Conservation (phyloP, 2,888 invertebrate genomes). For the Serrognathus titanus region DNA sequence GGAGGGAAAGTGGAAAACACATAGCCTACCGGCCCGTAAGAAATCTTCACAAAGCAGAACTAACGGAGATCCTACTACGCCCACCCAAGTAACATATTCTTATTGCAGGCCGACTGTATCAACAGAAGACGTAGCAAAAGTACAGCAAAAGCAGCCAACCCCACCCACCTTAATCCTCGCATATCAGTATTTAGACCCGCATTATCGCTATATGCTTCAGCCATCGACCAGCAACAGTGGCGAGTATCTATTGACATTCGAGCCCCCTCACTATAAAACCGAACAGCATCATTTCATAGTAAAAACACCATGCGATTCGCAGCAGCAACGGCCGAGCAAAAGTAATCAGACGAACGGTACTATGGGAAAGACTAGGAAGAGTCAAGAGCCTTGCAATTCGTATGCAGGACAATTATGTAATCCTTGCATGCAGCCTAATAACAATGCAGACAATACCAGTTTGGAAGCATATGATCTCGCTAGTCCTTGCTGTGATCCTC, state of each 20-base stretch:
- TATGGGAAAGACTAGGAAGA: conserved; percentile 35
- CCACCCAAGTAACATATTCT: conserved; percentile 49
- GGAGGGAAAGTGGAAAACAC: conserved; percentile 86
- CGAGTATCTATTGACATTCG: conserved; percentile 69
- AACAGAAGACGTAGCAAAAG: conserved; percentile 74
- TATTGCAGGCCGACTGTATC: conserved; percentile 78
- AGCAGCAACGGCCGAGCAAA: conserved; percentile 40
- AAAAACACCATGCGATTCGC: conserved; percentile 53
- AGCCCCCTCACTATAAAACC: conserved; percentile 60
- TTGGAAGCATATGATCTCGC: conserved; percentile 83
- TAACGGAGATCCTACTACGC: conserved; percentile 53
- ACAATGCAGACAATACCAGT: conserved; percentile 69
- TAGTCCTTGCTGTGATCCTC: conserved; percentile 82
- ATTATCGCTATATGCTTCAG: conserved; percentile 68
- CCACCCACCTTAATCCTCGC: conserved; percentile 45
- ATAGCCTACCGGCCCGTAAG: conserved; percentile 81
- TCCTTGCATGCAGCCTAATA: conserved; percentile 64
- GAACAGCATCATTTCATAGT: conserved; percentile 67
- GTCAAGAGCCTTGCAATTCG: conserved; percentile 31
- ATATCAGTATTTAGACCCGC: conserved; percentile 65
- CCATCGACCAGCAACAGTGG: conserved; percentile 64
- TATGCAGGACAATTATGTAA: conserved; percentile 62
- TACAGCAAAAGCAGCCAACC: conserved; percentile 39
- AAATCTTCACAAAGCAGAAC: conserved; percentile 52
- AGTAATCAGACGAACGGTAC: conserved; percentile 26